Conservation (phyloP, 2,888 invertebrate species). For the Himalopsyche tibetana region DNA sequence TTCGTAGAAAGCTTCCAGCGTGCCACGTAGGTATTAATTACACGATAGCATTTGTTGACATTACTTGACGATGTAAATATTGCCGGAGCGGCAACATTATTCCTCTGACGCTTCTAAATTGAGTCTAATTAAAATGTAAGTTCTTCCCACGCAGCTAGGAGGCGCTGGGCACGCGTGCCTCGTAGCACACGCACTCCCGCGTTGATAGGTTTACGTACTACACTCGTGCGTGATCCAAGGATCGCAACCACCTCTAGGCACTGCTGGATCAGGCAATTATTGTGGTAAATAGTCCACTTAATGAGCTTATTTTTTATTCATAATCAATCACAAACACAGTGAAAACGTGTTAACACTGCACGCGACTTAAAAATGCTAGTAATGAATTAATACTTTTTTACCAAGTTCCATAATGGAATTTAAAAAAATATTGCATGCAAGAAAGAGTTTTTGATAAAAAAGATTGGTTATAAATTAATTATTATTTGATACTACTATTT, state of each 20-base stretch:
- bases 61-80: constrained; percentile 61
- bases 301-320: constrained; percentile 28
- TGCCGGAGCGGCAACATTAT: constrained; percentile 57
- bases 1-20: constrained; percentile 16
- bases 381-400: not conserved
- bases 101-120: constrained; percentile 58
- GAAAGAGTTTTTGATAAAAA: too few relatives aligned
- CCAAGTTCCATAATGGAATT: not conserved
- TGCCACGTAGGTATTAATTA: constrained; percentile 53
- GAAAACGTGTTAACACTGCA: constrained; percentile 35
- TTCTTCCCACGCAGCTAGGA: constrained; percentile 25
- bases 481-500: too few relatives aligned
- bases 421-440: not conserved
- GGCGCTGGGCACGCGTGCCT: constrained; percentile 44
- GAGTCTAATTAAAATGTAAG: constrained; percentile 60
- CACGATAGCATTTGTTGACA: constrained; percentile 56
- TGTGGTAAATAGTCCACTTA: constrained; percentile 31
- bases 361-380: constrained; percentile 1
- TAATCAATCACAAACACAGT: constrained; percentile 41
- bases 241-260: constrained; percentile 29
- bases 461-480: too few relatives aligned
- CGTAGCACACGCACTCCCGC: not conserved
- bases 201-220: constrained; percentile 49
- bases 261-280: not conserved
- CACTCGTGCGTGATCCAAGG: constrained; percentile 33